phyloP scores from a whole-genome alignment of 1,140 invertebrate species.

The Listronotus oregonensis region DNA sequence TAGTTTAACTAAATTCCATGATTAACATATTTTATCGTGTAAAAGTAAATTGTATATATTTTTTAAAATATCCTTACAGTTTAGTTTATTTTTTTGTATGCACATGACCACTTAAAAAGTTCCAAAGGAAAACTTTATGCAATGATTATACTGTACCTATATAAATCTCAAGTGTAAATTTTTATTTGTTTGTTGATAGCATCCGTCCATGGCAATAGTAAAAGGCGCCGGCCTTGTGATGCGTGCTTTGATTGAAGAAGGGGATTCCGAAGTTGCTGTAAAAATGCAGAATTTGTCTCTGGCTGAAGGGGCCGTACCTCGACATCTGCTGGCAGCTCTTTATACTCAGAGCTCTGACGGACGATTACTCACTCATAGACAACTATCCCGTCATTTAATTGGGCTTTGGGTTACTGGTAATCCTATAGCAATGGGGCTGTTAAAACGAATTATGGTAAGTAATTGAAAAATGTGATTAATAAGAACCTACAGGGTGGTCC shows the following conservation, averaged over 20 bases:
- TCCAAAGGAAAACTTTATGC: not conserved
- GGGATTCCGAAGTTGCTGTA: slow-evolving; percentile 84
- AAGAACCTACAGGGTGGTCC: no score
- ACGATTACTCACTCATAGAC: slow-evolving; percentile 81
- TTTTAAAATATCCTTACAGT: no score
- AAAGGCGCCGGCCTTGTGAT: slow-evolving; percentile 97
- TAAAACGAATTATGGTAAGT: slow-evolving; percentile 86
- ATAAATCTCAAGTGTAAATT: not conserved
- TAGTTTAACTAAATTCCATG: no score
- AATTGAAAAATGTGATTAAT: no score
- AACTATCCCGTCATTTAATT: slow-evolving; percentile 94
- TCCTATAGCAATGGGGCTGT: slow-evolving; percentile 85
- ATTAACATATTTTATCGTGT: no score
- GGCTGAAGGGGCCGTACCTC: slow-evolving; percentile 94
- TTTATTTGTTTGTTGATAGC: slow-evolving; percentile 61
- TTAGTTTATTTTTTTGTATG: no score
- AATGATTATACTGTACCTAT: not conserved
- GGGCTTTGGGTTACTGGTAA: slow-evolving; percentile 97
- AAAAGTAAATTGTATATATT: no score
- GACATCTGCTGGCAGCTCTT: slow-evolving; percentile 90
- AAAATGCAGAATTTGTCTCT: slow-evolving; percentile 96
- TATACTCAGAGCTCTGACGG: slow-evolving; percentile 82
- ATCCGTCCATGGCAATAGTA: slow-evolving; percentile 95
- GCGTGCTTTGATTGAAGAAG: slow-evolving; percentile 97
- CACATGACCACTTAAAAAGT: no score